A percentile compares a stretch with the other conserved stretches of the same genome.
Evolutionary conservation across 2,797 vertebrate species (phyloP).

Genomic region (Huso huso): DNA sequence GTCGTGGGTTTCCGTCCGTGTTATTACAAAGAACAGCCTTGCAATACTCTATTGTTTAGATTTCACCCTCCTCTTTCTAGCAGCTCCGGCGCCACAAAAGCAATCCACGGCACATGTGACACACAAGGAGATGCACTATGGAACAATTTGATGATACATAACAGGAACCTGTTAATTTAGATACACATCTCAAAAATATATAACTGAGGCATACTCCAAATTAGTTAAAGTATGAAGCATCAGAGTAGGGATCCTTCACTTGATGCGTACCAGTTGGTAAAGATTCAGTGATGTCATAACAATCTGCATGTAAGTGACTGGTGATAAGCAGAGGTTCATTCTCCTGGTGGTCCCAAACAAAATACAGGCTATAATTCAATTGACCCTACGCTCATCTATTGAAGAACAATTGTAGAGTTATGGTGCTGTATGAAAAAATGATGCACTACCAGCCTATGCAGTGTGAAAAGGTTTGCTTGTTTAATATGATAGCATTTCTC

Average conservation of each 20-base stretch:
- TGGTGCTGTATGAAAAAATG: too few species aligned
- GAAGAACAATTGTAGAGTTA: too few species aligned
- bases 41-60: conserved; percentile 41
- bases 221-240: conserved; percentile 11
- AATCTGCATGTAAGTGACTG: conserved; percentile 26
- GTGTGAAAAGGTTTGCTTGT: too few species aligned
- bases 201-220: conserved; percentile 18
- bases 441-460: too few species aligned
- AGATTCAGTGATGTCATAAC: conserved; percentile 35
- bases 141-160: conserved; percentile 20
- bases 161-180: conserved; percentile 27
- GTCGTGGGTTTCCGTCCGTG: conserved; percentile 26
- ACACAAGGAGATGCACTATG: conserved; percentile 4
- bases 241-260: conserved; percentile 19
- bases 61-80: conserved; percentile 28
- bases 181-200: not conserved
- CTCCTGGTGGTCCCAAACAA: not conserved
- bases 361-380: too few species aligned
- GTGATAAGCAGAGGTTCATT: not conserved
- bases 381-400: too few species aligned
- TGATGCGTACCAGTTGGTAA: conserved; percentile 22
- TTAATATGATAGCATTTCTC: too few species aligned
- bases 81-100: conserved; percentile 29
- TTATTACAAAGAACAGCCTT: conserved; percentile 29
- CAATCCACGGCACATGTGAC: conserved; percentile 23